These are phyloP conservation scores for Caranx melampygus DNA, from an alignment of 2,113 vertebrate genomes.

Conservation along the genomic window DNA sequence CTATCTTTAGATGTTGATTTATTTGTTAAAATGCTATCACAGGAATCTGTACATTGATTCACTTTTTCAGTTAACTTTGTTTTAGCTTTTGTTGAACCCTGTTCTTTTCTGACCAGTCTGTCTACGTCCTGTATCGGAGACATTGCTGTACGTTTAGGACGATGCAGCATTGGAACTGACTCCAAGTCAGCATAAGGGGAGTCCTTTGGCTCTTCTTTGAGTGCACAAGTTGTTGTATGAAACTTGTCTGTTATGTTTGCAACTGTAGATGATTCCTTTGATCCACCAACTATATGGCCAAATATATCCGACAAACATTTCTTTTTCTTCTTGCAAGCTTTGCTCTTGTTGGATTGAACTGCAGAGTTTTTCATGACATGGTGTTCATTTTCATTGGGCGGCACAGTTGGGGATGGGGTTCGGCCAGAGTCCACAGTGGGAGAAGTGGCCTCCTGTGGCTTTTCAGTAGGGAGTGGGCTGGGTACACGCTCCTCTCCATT, in stretches of 20 bases:
- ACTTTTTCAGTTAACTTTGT: conserved; percentile 40
- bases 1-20: conserved; percentile 26
- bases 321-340: conserved; percentile 76
- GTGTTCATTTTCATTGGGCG: conserved; percentile 60
- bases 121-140: conserved; percentile 27
- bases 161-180: conserved; percentile 79
- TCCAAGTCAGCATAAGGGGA: conserved; percentile 82
- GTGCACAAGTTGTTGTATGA: conserved; percentile 47
- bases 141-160: conserved; percentile 76
- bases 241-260: conserved; percentile 21
- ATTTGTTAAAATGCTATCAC: conserved; percentile 20
- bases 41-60: not conserved
- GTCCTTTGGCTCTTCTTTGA: conserved; percentile 73
- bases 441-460: conserved; percentile 36
- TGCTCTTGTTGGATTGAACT: conserved; percentile 64
- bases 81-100: conserved; percentile 36
- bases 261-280: conserved; percentile 53
- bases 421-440: conserved; percentile 31
- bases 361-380: conserved; percentile 51
- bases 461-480: conserved; percentile 59
- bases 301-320: conserved; percentile 76
- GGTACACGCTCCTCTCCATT: conserved; percentile 57
- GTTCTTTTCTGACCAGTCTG: conserved; percentile 33
- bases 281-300: conserved; percentile 70
- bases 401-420: conserved; percentile 29